Evolutionary conservation across 2,888 invertebrate genomes (phyloP), one percentile per base, ranked within the genome.

Genomic region (Sabatieria punctata): DNA sequence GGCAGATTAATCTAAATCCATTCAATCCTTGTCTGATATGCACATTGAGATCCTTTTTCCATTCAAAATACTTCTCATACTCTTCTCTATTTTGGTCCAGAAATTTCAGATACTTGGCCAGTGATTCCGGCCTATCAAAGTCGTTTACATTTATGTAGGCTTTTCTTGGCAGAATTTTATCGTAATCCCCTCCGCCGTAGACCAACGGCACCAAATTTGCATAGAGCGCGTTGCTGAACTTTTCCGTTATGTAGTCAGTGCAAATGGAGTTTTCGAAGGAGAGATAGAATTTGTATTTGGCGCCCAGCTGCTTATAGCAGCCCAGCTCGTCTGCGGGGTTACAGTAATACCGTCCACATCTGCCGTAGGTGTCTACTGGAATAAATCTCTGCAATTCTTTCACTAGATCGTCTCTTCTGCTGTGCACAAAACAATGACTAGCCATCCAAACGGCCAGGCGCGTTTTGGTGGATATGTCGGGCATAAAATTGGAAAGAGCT

Each of bases 11-110:
- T 13, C 33, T 11, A 24, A 33, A 43, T 4, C 43, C 43, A 27
- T 19, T 23, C 21, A 43, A 43, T 4, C 43, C 43, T 30, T 64
- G 72, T 2, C 41, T 11, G 4, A 15, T 40, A 8, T 4, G 4
- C 41, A 15, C 4, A 22, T n/a, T 18, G 27, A 39, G 39, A 27
- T 38, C 15, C 2, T 22, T 18, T 19, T 19, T 4, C 45, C 45
- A 45, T 11, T 45, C 23, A 27, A 45, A 36, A 30, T 45, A 45
- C 38, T 39, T 11, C 6, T 4, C 39, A 22, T 39, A 45, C 6
- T 38, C 45, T 11, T 38, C 27, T 4, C 2, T 4, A 21, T 45
- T 45, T 2, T 13, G 15, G 27, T 45, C 38, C 39, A 45, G 24
- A 3, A 25, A 8, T 8, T 4, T 4, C 11, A 45, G 15, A 27